These are phyloP conservation scores for Drosophila dunni DNA, from an alignment of 1,140 invertebrate species.

Conservation along the genomic window DNA sequence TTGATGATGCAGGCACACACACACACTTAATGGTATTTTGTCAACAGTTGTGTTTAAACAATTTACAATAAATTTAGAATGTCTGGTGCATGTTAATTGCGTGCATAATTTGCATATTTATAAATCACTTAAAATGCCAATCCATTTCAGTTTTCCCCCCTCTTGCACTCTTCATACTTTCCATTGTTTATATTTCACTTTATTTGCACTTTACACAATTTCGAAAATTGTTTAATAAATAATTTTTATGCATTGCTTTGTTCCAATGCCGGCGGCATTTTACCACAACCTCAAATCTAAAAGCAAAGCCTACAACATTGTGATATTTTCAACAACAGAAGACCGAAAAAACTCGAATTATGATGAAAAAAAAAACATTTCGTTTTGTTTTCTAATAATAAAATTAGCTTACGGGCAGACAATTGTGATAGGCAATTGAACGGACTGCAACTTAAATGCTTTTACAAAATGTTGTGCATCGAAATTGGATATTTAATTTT, in stretches of 20 bases:
- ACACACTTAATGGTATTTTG: constrained; percentile 20
- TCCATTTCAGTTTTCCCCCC: background rate
- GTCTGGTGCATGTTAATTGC: constrained; percentile 35
- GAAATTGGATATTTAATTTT: constrained; percentile 38
- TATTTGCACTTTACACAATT: constrained; percentile 55
- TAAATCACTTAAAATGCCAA: constrained; percentile 43
- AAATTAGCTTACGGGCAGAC: constrained; percentile 53
- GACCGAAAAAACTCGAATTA: constrained; percentile 13
- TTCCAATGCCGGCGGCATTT: constrained; percentile 54
- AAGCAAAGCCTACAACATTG: constrained; percentile 26
- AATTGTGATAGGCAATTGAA: constrained; percentile 66
- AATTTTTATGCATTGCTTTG: constrained; percentile 74
- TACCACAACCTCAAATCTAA: background rate
- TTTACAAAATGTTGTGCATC: constrained; percentile 43
- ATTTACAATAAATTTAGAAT: constrained; percentile 32
- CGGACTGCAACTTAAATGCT: constrained; percentile 40
- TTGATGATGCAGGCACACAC: constrained; percentile 8
- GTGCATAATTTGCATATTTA: constrained; percentile 45
- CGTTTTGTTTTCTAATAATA: constrained; percentile 70
- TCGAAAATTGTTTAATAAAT: constrained; percentile 70
- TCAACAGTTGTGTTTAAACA: constrained; percentile 25
- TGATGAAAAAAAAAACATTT: constrained; percentile 27
- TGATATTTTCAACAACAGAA: constrained; percentile 29
- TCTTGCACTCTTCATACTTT: constrained; percentile 10
- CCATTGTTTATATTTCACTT: constrained; percentile 50